phyloP scores from a whole-genome alignment of 2,888 invertebrate genomes.

The Tinea pellionella region DNA sequence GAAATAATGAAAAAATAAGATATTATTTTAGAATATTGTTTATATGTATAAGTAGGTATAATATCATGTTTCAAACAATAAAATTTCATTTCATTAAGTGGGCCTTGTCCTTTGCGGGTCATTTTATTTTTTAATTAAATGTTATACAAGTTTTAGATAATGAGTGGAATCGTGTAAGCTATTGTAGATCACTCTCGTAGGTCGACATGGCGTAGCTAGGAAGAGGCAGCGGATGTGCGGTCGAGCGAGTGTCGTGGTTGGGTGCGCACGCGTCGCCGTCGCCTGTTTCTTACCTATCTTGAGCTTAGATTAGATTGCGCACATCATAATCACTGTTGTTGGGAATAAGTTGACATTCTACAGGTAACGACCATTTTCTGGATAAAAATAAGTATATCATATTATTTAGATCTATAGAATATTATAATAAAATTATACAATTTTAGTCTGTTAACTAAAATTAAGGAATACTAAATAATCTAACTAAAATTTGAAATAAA shows the following conservation, averaged over 20 bases:
- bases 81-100: too few species aligned
- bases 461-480: background rate
- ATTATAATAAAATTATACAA: too few species aligned
- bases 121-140: too few species aligned
- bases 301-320: conserved; percentile 9
- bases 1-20: too few species aligned
- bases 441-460: background rate
- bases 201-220: conserved; percentile 30
- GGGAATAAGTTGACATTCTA: background rate
- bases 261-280: conserved; percentile 52
- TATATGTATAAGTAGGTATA: too few species aligned
- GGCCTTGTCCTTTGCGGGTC: too few species aligned
- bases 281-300: conserved; percentile 22
- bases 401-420: too few species aligned
- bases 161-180: background rate
- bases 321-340: conserved; percentile 7
- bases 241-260: conserved; percentile 54
- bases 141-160: background rate
- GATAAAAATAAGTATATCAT: background rate
- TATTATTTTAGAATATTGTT: too few species aligned
- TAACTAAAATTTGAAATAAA: background rate
- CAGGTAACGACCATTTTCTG: background rate
- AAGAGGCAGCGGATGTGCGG: conserved; percentile 61
- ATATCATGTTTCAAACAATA: too few species aligned
- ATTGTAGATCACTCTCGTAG: background rate